Evolutionary conservation across 2,113 vertebrate genomes (phyloP), one percentile per base, ranked within the genome.

Genomic region (Atrichornis clamosus): DNA sequence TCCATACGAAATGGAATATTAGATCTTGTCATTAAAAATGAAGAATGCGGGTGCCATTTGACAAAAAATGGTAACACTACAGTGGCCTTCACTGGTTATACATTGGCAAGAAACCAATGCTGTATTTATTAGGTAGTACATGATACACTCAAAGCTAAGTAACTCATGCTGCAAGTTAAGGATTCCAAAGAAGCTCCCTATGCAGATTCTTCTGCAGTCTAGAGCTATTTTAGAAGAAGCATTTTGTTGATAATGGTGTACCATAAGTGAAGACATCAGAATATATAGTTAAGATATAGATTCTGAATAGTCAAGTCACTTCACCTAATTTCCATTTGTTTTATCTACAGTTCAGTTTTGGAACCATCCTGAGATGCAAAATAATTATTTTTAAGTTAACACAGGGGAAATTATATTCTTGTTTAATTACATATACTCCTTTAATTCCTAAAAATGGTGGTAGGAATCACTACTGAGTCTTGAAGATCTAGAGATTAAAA

Each of bases 401-500:
- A 84, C 33, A 90, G 75, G 52, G 49, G 60, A 93, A 96, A 93
- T 80, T 22, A 74, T 10, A 30, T 42, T 80, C 60, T 86, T 84
- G 18, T 52, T 94, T 91, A 96, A 96, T 91, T 90, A 90, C 72
- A 83, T 0, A 1, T 33, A 24, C 44, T 83, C 30, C 44, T 46
- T 87, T 84, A 79, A 84, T 67, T 84, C 60, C 65, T 75, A 92
- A 88, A 97, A 96, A 74, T 6, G 56, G 44, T 95, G 35, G 33
- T 82, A 90, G 92, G 60, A 68, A 87, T 75, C 92, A 91, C 67
- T 70, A 63, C 33, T 85, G 95, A 94, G 79, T 81, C 87, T 87
- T 30, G 7, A 84, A 93, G 69, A 89, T 11, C 26, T 84, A 87
- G 42, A 96, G 72, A 93, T 84, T 35, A 93, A 89, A 87, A 67